Evolutionary conservation across 2,888 invertebrate genomes (phyloP).

Genomic region (Carpatolechia fugitivella): DNA sequence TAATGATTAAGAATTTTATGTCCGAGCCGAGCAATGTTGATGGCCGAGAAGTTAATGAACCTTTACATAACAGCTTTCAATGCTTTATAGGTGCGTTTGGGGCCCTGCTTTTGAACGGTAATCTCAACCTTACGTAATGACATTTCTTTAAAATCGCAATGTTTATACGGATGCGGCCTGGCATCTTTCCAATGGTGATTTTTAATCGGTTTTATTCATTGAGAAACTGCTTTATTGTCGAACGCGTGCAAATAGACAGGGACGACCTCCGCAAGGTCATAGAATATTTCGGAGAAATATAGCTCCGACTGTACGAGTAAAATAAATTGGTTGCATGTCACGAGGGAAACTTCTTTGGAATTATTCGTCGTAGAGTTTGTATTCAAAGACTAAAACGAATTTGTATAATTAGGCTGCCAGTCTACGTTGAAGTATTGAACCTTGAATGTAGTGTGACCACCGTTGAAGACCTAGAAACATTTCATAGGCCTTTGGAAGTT

Average conservation of each 20-base stretch:
- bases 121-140: constrained; percentile 55
- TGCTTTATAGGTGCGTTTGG: constrained; percentile 12
- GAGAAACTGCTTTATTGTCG: constrained; percentile 67
- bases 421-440: constrained; percentile 15
- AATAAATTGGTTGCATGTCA: constrained; percentile 32
- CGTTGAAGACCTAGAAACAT: constrained; percentile 20
- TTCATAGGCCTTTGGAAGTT: not conserved
- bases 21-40: not conserved
- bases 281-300: constrained; percentile 38
- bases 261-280: constrained; percentile 69
- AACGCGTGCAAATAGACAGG: constrained; percentile 58
- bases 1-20: not conserved
- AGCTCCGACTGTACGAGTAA: constrained; percentile 28
- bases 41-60: constrained; percentile 12
- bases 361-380: constrained; percentile 7
- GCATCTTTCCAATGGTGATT: constrained; percentile 67
- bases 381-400: constrained; percentile 14
- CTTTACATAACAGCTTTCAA: constrained; percentile 14
- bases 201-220: constrained; percentile 76
- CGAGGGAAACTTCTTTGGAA: constrained; percentile 34
- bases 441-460: constrained; percentile 18
- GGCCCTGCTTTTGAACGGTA: constrained; percentile 13
- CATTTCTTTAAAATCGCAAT: constrained; percentile 71
- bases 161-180: constrained; percentile 70
- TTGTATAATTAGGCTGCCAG: constrained; percentile 21